Evolutionary conservation across 2,888 invertebrate species (phyloP), one percentile per base, ranked within the genome.

Genomic region (Carabus problematicus): DNA sequence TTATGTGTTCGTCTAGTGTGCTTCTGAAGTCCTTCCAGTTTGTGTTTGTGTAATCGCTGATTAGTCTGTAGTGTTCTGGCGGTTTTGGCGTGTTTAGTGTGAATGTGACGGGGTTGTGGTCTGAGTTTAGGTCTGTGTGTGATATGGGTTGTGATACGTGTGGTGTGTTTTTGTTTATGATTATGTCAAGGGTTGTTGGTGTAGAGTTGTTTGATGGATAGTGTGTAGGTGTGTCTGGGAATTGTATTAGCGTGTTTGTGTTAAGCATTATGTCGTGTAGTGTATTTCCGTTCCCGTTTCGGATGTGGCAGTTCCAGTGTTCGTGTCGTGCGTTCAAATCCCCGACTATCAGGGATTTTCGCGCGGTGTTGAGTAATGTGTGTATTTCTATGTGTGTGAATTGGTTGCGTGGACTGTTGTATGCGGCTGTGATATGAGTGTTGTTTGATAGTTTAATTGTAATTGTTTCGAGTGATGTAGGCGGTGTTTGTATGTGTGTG

Each of bases 311-410:
- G 39, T 71, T 62, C 72, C 73, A 74, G 39, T 4, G 45, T 3
- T 12, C n/a, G 43, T 73, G 73, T 14, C 71, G 58, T 1, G 74
- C 72, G 52, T 74, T 74, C n/a, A 58, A 70, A 14, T 73, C 74
- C 8, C 71, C 72, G 3, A 71, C 7, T 0, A 59, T 12, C 1
- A 72, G 29, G 3, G 70, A 55, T 49, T 64, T 64, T 11, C 69
- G 62, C 43, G 43, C 9, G 3, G 18, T 54, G 0, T 56, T 59
- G 0, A 64, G 19, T 1, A 72, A n/a, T 42, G 16, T 64, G n/a
- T 69, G 39, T 6, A 73, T 58, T 7, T 72, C 72, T 7, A 60
- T n/a, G 0, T 12, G 19, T 0, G 61, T 58, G 3, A 71, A 60
- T 43, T 9, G 63, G 11, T 14, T 56, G 19, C 42, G 16, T 29